These are phyloP conservation scores for Disparrhopalites patrizii DNA, from an alignment of 2,888 invertebrate genomes.

Conservation along the genomic window DNA sequence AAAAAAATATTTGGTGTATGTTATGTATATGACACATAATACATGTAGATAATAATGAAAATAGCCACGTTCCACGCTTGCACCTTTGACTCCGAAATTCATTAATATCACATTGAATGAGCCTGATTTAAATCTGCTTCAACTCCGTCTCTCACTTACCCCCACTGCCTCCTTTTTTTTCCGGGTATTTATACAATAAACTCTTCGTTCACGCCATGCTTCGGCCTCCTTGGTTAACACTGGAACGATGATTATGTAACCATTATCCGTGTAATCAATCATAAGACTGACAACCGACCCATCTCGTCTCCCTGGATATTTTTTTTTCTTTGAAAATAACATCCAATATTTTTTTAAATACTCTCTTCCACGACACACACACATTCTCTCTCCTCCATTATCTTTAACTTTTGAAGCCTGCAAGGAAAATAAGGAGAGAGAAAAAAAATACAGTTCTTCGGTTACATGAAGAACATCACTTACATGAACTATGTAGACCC, in stretches of 20 bases:
- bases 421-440: background rate
- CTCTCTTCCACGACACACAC: too few relatives aligned
- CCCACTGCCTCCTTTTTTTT: background rate
- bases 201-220: background rate
- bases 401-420: slow-evolving; percentile 1
- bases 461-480: too few relatives aligned
- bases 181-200: background rate
- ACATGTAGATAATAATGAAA: background rate
- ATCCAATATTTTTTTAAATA: background rate
- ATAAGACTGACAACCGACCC: slow-evolving; percentile 20
- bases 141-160: background rate
- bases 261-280: slow-evolving; percentile 27
- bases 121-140: slow-evolving; percentile 20
- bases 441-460: too few relatives aligned
- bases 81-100: slow-evolving; percentile 23
- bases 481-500: too few relatives aligned
- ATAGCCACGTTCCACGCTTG: slow-evolving; percentile 19
- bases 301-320: background rate
- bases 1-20: too few relatives aligned
- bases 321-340: slow-evolving; percentile 5
- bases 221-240: slow-evolving; percentile 17
- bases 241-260: slow-evolving; percentile 23
- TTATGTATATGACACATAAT: background rate
- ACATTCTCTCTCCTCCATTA: too few relatives aligned
- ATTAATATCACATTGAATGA: slow-evolving; percentile 25